These are phyloP conservation scores for Synodontis membranacea DNA, from an alignment of 2,113 vertebrate genomes.

Conservation along the genomic window DNA sequence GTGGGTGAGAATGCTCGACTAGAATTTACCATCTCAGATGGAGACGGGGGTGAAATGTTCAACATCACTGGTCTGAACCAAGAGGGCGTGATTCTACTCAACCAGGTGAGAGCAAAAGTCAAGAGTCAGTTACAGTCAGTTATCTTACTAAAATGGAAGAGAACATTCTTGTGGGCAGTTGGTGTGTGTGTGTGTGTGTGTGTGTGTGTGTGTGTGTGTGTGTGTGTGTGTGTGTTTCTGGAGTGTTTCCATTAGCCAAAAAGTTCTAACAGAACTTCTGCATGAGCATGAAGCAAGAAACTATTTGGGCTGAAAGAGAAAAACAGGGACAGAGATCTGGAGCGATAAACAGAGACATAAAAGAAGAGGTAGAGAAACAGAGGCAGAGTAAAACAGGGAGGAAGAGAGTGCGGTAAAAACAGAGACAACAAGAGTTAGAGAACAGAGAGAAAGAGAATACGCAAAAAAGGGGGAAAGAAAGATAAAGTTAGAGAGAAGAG, in stretches of 20 bases:
- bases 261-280: conserved; percentile 6
- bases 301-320: neutral
- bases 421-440: neutral
- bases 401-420: neutral
- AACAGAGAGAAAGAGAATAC: neutral
- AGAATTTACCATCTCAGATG: conserved; percentile 80
- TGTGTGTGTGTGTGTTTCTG: conserved; percentile 32
- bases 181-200: conserved; percentile 12
- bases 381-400: neutral
- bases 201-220: conserved; percentile 26
- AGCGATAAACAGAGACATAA: neutral
- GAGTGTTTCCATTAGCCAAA: neutral
- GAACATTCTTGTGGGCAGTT: neutral
- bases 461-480: neutral
- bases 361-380: neutral
- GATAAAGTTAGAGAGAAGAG: neutral
- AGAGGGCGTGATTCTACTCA: conserved; percentile 81
- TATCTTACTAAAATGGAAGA: neutral
- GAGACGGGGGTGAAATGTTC: conserved; percentile 78
- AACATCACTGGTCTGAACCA: conserved; percentile 76
- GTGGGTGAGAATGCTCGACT: conserved; percentile 83
- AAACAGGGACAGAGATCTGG: neutral
- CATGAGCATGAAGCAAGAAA: neutral
- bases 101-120: conserved; percentile 70
- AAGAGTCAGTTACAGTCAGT: neutral